Evolutionary conservation across 2,797 vertebrate genomes (phyloP).

Genomic region (Sylvia borin): DNA sequence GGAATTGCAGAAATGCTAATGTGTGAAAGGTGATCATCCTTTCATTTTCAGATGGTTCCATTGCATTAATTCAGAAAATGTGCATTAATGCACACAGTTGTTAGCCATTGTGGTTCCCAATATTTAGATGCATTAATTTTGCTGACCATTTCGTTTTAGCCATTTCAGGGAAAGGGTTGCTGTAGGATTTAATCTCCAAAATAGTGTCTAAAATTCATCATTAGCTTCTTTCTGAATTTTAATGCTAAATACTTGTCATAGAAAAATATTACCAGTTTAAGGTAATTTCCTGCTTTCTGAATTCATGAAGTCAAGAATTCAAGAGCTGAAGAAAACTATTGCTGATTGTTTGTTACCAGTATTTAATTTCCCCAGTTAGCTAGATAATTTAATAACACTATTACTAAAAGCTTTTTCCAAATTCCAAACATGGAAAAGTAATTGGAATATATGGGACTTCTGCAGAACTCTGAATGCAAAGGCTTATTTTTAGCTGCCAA

Average conservation of each 20-base stretch:
- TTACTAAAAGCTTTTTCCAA: not conserved
- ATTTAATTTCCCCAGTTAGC: not conserved
- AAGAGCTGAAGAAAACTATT: not conserved
- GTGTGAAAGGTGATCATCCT: not conserved
- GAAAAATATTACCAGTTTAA: not conserved
- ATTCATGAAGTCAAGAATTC: not conserved
- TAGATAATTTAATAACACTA: not conserved
- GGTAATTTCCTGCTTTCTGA: not conserved
- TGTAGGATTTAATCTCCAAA: not conserved
- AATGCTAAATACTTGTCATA: not conserved
- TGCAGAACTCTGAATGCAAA: conserved; percentile 21
- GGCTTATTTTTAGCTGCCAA: conserved; percentile 49
- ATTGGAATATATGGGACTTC: not conserved
- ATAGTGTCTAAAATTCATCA: not conserved
- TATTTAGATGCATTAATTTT: not conserved
- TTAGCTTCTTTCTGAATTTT: not conserved
- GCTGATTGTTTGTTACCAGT: not conserved
- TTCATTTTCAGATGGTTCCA: not conserved
- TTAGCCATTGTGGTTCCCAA: not conserved
- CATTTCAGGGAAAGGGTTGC: not conserved
- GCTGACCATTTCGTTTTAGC: not conserved
- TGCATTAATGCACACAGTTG: not conserved
- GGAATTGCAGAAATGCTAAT: not conserved
- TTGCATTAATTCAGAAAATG: not conserved
- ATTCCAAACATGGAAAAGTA: not conserved